Conservation (phyloP, 2,113 vertebrate species). For the Notarius quadriscutis region DNA sequence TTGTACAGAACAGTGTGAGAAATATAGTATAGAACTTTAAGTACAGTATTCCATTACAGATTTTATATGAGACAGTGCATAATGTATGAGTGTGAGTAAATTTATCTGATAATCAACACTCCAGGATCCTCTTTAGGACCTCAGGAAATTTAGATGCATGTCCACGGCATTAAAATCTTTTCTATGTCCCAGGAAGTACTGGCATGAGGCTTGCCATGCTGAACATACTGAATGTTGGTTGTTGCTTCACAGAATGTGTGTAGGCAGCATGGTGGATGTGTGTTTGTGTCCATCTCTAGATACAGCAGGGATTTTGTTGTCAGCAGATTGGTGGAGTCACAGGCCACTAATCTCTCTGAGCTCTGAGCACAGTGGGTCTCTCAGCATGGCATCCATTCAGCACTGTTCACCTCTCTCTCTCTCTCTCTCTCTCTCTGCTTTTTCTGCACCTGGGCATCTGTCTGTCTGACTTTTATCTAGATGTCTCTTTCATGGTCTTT, state of each 20-base stretch:
- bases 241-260: background rate
- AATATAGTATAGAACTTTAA: background rate
- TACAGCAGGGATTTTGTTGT: conserved; percentile 43
- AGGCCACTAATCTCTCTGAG: conserved; percentile 40
- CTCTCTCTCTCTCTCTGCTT: background rate
- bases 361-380: background rate
- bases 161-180: background rate
- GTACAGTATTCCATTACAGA: background rate
- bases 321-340: conserved; percentile 48
- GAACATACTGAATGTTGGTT: background rate
- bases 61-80: background rate
- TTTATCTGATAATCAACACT: background rate
- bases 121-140: background rate
- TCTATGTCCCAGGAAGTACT: background rate
- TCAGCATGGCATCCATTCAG: conserved; percentile 1
- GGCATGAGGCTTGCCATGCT: background rate
- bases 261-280: background rate
- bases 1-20: background rate
- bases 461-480: background rate
- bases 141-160: background rate
- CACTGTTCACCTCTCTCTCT: background rate
- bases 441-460: background rate
- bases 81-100: background rate
- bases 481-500: background rate
- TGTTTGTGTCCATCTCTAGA: conserved; percentile 3